Evolutionary conservation across 1,140 invertebrate genomes (phyloP).

Genomic region (Mercenaria mercenaria): DNA sequence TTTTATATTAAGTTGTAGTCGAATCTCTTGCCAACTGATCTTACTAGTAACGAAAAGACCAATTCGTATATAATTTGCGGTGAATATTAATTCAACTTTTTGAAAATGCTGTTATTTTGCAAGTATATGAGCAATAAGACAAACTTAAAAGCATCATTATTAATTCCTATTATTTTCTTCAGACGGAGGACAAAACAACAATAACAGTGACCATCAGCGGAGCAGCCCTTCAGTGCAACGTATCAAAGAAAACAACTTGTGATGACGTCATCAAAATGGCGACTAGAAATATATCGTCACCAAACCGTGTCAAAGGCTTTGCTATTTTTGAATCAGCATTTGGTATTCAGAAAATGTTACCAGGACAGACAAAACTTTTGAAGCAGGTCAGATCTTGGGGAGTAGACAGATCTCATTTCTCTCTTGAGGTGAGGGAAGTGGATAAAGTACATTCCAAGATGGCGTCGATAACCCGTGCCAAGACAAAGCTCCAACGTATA

Average conservation of each 20-base stretch:
- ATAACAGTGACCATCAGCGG: not conserved
- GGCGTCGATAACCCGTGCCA: not conserved
- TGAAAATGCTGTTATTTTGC: no score
- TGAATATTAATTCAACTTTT: no score
- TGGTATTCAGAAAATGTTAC: no score
- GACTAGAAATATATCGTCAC: no score
- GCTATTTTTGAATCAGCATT: not conserved
- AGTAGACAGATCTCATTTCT: not conserved
- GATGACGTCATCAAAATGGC: conserved; percentile 39
- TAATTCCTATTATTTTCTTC: not conserved
- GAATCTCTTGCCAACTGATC: no score
- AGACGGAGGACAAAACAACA: not conserved
- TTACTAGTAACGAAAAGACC: no score
- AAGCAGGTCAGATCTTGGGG: conserved; percentile 16
- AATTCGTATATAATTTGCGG: no score
- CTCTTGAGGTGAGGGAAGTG: not conserved
- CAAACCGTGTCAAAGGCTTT: not conserved
- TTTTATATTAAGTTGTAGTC: no score
- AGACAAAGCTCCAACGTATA: not conserved
- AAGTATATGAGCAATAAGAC: no score
- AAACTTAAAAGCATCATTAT: not conserved
- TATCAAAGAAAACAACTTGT: not conserved
- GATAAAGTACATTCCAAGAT: conserved; percentile 27
- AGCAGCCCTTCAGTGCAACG: not conserved
- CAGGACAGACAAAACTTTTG: not conserved